A percentile compares a stretch with the other conserved stretches of the same genome.
phyloP scores from a whole-genome alignment of 2,888 invertebrate species.

The Xylota sylvarum region DNA sequence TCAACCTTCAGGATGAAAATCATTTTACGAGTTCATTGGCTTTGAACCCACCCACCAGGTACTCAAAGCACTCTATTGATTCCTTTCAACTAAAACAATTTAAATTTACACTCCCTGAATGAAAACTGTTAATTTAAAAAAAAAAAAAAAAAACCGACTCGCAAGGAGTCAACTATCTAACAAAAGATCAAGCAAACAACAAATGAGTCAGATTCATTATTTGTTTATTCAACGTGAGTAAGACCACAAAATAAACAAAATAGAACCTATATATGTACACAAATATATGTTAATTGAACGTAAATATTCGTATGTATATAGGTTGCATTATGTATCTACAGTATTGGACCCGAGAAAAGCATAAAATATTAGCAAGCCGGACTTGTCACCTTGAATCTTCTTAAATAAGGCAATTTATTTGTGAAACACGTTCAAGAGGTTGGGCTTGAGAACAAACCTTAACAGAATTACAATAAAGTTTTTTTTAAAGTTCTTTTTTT shows the following conservation, averaged over 20 bases:
- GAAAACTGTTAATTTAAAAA: not conserved
- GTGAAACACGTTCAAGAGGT: slow-evolving; percentile 9
- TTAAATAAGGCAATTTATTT: slow-evolving; percentile 18
- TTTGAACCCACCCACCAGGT: not conserved
- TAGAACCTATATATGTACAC: not conserved
- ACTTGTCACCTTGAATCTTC: not conserved
- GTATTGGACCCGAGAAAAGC: not conserved
- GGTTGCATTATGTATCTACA: not conserved
- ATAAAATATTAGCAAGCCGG: too few species aligned
- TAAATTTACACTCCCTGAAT: not conserved
- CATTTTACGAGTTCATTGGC: not conserved
- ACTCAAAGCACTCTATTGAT: not conserved
- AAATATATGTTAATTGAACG: slow-evolving; percentile 10
- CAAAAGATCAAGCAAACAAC: slow-evolving; percentile 7
- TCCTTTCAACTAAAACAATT: not conserved
- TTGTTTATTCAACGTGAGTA: not conserved
- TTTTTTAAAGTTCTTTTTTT: not conserved
- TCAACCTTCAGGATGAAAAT: not conserved
- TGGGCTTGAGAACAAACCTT: not conserved
- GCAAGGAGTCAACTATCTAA: not conserved
- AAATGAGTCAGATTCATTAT: slow-evolving; percentile 22
- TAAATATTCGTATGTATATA: not conserved
- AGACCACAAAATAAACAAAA: not conserved
- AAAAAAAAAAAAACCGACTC: not conserved
- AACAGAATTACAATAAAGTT: slow-evolving; percentile 1